Evolutionary conservation across 2,797 vertebrate genomes (phyloP), one percentile per base, ranked within the genome.

Genomic region (Argyrosomus regius): DNA sequence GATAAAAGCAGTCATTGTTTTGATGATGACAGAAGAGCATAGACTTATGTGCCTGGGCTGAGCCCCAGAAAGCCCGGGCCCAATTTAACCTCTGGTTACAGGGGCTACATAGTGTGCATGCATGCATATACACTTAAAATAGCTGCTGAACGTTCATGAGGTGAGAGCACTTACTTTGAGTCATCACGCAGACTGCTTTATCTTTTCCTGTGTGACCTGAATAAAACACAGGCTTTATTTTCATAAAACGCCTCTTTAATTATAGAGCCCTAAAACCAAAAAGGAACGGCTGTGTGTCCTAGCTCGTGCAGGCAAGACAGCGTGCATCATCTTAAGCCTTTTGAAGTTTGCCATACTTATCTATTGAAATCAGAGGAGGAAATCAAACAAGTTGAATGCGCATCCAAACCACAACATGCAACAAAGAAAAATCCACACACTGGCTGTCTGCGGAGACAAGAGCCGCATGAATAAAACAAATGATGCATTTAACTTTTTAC

Each of bases 211-310:
- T 75, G 72, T 80, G 81, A 83, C 86, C 77, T 78, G 62, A 85
- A 83, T 84, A 80, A 84, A 91, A 70, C 43, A 24, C 53, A 43
- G 53, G 48, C 71, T 61, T 72, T 78, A 77, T 87, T 87, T 85
- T 67, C 52, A 75, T 67, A 74, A 83, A 90, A 70, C 71, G 43
- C 63, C 59, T 74, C 52, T 50, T 80, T 82, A 76, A 88, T 89
- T 89, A 91, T 58, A 78, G 61, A 88, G 79, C 78, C 52, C 62
- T 61, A 62, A 86, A 66, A 82, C 52, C 70, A 74, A 78, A 86
- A 70, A 77, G 46, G 68, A 86, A 67, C 31, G 2, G 52, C 71
- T 75, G 63, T 22, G 75, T 46, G 72, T 81, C 73, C 49, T 71
- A 48, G 73, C 66, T 73, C 45, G 16, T 56, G 60, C 75, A 77